Base-by-base conservation (phyloP, 2,888 invertebrate genomes). In the Tuta absoluta region DNA sequence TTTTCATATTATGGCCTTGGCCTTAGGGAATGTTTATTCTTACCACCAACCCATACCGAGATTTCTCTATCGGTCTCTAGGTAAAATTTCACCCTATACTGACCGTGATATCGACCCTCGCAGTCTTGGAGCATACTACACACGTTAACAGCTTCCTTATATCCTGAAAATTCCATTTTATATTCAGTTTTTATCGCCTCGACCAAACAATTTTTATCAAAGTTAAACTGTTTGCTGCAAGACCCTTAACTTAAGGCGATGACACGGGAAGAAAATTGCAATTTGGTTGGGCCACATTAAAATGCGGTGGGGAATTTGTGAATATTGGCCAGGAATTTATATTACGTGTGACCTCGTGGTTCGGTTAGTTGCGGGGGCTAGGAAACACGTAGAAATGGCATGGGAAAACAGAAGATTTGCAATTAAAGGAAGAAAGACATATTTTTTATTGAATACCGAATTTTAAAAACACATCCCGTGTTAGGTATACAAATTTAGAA, bases 241-340 rank as follows among this genome's bases (percentile, higher is more conserved):
- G 41, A 38, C 59, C 21, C 23, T 59, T 53, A 62, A 62, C 53
- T 62, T 38, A 33, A 24, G 53, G 62, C 62, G 51, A 56, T 56
- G 56, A 56, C 56, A 56, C 28, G 28, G 33, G 28, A 49, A 73
- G 83, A 79, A 86, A 81, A 87, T 87, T 87, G 90, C 89, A 87
- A 88, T 89, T 87, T 88, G 81, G 84, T 63, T 69, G 69, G 69
- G 66, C 68, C 68, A 78, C 84, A 86, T 87, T 87, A 87, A 87
- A 87, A 87, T 83, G 81, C 74, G 75, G 75, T 70, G 67, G 64
- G 74, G 80, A 89, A 91, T 91, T 91, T 91, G 91, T 91, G 90
- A 85, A 90, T 90, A 90, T 91, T 91, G 90, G 90, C 83, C 81
- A 74, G 84, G 89, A 90, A 90, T 90, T 91, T 91, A 90, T 90